phyloP scores from a whole-genome alignment of 2,797 vertebrate species.

The Choloepus didactylus region DNA sequence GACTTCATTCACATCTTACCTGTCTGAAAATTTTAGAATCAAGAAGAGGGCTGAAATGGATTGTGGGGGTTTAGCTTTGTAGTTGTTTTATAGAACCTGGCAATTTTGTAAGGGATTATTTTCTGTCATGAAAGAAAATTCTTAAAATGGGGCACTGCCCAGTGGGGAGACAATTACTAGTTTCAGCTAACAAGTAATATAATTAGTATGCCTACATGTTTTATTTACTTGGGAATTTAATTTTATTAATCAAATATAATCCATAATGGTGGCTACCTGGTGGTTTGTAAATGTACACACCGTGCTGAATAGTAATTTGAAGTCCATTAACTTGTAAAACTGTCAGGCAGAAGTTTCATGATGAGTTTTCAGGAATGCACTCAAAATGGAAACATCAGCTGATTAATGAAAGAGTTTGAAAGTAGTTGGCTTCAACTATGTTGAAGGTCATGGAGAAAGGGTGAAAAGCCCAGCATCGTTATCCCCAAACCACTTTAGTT shows the following conservation, averaged over 20 bases:
- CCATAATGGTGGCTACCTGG: constrained; percentile 64
- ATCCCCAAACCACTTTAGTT: neutral
- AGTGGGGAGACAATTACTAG: constrained; percentile 61
- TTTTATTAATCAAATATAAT: constrained; percentile 83
- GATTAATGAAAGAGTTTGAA: constrained; percentile 44
- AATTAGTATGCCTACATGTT: constrained; percentile 77
- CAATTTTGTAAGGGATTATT: constrained; percentile 72
- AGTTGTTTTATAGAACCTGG: constrained; percentile 1
- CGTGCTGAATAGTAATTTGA: constrained; percentile 71
- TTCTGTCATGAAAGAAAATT: constrained; percentile 74
- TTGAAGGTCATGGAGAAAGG: constrained; percentile 25
- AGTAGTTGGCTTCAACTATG: neutral
- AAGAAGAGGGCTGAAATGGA: neutral
- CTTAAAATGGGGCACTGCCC: constrained; percentile 69
- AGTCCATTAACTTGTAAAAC: constrained; percentile 62
- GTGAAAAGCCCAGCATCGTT: neutral
- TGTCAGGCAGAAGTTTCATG: constrained; percentile 42
- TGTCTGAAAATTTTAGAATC: constrained; percentile 39
- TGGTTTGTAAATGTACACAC: constrained; percentile 52
- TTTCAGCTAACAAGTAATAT: constrained; percentile 64
- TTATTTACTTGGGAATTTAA: constrained; percentile 82
- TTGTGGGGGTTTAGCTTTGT: constrained; percentile 45
- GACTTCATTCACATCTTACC: neutral
- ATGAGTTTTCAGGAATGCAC: constrained; percentile 65
- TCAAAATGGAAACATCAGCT: constrained; percentile 65